Conservation (phyloP, 1,140 invertebrate genomes). For the Heliconius hewitsoni region DNA sequence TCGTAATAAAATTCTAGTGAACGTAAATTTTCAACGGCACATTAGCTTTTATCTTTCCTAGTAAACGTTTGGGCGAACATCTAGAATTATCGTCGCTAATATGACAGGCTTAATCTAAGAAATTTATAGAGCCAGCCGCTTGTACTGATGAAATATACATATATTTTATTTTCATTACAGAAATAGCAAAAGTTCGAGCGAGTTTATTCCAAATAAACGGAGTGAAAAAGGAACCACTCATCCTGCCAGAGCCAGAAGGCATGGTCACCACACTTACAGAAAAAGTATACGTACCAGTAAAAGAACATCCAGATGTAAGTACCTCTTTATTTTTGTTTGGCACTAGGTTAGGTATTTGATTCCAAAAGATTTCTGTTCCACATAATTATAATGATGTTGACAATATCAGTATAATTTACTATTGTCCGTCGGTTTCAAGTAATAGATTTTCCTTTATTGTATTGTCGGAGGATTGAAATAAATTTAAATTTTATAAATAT, state of each 20-base stretch:
- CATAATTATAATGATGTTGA: not conserved
- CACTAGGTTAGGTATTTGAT: not conserved
- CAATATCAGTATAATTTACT: constrained; percentile 5
- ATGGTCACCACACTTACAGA: constrained; percentile 95
- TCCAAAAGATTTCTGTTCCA: not conserved
- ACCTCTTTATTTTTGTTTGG: constrained; percentile 15
- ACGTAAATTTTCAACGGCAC: constrained; percentile 53
- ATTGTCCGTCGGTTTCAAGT: not conserved
- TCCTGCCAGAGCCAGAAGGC: constrained; percentile 96
- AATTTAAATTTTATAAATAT: not conserved
- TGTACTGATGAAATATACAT: constrained; percentile 44
- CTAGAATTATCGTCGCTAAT: constrained; percentile 59
- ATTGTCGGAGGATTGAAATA: not conserved
- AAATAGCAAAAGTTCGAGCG: constrained; percentile 98
- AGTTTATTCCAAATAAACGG: constrained; percentile 99
- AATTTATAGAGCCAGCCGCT: constrained; percentile 58
- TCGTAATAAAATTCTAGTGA: constrained; percentile 42
- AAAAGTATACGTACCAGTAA: constrained; percentile 99
- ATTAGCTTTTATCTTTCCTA: constrained; percentile 63
- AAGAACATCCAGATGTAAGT: constrained; percentile 99
- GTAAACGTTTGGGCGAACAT: constrained; percentile 54
- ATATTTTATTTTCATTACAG: constrained; percentile 85
- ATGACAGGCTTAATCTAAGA: constrained; percentile 54
- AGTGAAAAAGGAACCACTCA: constrained; percentile 95
- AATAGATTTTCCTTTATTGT: not conserved